phyloP scores from a whole-genome alignment of 2,888 invertebrate genomes.

The Lithophane leautieri region DNA sequence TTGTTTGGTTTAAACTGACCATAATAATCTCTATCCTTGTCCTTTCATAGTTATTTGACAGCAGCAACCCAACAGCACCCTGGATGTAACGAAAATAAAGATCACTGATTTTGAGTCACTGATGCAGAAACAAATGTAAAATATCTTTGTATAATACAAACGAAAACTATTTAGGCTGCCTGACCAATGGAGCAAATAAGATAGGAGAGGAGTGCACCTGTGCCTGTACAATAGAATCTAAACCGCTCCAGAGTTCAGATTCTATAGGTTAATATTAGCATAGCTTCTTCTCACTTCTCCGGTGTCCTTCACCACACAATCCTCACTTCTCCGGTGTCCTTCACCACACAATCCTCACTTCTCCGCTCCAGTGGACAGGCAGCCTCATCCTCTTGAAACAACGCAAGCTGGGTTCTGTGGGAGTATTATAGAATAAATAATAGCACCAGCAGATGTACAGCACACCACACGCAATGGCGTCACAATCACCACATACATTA shows the following conservation, averaged over 20 bases:
- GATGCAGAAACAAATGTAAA: background rate
- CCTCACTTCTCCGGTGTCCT: no score
- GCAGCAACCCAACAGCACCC: background rate
- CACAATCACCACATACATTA: background rate
- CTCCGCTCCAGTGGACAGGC: no score
- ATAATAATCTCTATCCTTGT: background rate
- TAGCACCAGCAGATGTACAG: background rate
- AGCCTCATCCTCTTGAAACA: background rate
- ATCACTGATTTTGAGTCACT: background rate
- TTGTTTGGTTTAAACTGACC: background rate
- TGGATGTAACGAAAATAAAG: background rate
- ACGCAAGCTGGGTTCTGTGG: background rate
- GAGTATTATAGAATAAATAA: slow-evolving; percentile 4
- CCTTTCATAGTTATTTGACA: background rate
- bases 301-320: no score
- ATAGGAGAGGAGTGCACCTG: no score
- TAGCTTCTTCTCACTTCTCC: no score
- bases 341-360: no score
- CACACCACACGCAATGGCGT: background rate
- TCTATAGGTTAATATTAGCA: no score
- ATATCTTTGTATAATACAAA: no score
- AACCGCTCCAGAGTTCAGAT: no score
- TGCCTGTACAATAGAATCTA: no score
- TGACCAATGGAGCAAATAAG: no score
- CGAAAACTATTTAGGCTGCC: background rate